Base-by-base conservation (phyloP, 2,888 invertebrate genomes). In the Harpalus rufipes region DNA sequence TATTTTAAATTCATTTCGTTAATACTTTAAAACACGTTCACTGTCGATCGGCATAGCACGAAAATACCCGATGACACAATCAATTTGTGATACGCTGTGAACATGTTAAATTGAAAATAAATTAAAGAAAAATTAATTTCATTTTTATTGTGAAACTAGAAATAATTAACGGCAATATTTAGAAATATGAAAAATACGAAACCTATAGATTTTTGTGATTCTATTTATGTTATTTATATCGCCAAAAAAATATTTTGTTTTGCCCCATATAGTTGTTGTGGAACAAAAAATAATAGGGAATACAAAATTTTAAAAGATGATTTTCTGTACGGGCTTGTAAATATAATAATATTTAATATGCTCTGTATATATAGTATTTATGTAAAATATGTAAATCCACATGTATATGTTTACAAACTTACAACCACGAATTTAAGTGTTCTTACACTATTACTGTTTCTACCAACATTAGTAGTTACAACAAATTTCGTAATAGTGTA, bases 191-290 rank as follows among this genome's bases (percentile, higher is more conserved):
- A 32, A 32, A 32, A 32, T 32, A 65, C 25, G 65, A 12, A 8
- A 10, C 10, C 65, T 10, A 25, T 25, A 25, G 32, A 65, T 25
- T 65, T 65, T 32, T 21, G 65, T 12, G 10, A 25, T 10, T 21
- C 65, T 25, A 65, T 65, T 25, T 65, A 18, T 14, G 25, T 25
- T 18, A 10, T 65, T 10, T 65, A 65, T 12, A 25, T 65, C 12
- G 8, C n/a, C 12, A 65, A 25, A n/a, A 65, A 65, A 65, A 12
- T 65, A 25, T 65, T 65, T n/a, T 21, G 65, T 25, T 65, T 65
- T n/a, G 21, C 65, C 1, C 65, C 65, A 12, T 65, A 65, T 10
- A 25, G 25, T 25, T 25, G 18, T 25, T 65, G 32, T 32, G 32
- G 32, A 18, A 8, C 32, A 21, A 8, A 32, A 32, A 10, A 65